phyloP scores from a whole-genome alignment of 2,797 vertebrate genomes.

The Lepilemur septentrionalis region DNA sequence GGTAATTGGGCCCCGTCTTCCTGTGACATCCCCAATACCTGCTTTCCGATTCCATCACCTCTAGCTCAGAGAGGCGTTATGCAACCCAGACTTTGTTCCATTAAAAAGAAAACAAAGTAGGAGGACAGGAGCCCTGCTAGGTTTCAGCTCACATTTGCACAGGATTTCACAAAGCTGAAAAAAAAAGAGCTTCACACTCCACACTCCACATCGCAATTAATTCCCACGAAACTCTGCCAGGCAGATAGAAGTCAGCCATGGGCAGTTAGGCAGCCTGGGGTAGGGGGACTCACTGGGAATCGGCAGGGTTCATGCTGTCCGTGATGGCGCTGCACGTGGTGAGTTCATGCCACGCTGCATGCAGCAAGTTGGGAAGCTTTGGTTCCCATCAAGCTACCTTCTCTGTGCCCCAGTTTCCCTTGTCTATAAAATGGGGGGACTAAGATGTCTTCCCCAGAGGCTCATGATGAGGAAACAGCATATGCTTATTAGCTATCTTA shows the following conservation, averaged over 20 bases:
- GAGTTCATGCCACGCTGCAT: fast-evolving
- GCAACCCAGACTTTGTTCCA: not conserved
- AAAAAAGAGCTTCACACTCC: no score
- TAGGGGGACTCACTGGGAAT: not conserved
- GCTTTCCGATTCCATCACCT: not conserved
- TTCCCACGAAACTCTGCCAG: not conserved
- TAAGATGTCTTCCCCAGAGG: not conserved
- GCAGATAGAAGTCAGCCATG: not conserved
- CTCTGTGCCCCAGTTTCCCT: not conserved
- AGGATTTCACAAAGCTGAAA: not conserved
- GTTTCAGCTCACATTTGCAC: not conserved
- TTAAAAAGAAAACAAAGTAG: not conserved
- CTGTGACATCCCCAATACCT: not conserved
- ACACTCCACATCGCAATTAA: fast-evolving
- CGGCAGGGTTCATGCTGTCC: not conserved
- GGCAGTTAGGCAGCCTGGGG: fast-evolving
- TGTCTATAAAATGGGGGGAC: not conserved
- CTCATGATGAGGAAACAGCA: not conserved
- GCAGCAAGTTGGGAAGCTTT: not conserved
- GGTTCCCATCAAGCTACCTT: not conserved
- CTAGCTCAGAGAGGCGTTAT: not conserved
- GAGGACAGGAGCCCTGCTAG: not conserved
- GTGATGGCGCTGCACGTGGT: fast-evolving
- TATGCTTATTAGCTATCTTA: not conserved
- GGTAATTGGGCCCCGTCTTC: not conserved